phyloP scores from a whole-genome alignment of 1,140 invertebrate genomes.

The Gyrodactylus salaris region DNA sequence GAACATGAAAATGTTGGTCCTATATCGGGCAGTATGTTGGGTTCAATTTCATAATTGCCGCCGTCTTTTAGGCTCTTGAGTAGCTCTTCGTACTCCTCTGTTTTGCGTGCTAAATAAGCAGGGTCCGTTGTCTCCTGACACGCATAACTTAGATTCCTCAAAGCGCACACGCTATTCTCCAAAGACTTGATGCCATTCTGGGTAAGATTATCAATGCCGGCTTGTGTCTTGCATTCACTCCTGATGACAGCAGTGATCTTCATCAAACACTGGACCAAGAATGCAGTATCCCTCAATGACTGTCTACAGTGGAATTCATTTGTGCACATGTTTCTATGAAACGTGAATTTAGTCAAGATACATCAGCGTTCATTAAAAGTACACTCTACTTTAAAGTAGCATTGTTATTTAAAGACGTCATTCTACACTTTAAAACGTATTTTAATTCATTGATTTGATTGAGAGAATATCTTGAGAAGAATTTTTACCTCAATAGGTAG shows the following conservation, averaged over 20 bases:
- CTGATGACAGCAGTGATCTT: not conserved
- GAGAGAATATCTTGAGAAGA: too few species aligned
- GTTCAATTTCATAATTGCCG: not conserved
- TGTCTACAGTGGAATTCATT: not conserved
- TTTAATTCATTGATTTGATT: too few species aligned
- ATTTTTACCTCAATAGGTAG: too few species aligned
- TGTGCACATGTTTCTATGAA: not conserved
- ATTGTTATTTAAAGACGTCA: too few species aligned
- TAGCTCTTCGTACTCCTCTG: not conserved
- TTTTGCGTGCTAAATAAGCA: not conserved
- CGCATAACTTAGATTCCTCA: not conserved
- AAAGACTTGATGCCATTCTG: not conserved
- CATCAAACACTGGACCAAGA: not conserved
- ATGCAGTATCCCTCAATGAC: not conserved
- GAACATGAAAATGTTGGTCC: not conserved
- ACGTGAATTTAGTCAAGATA: too few species aligned
- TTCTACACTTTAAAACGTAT: too few species aligned
- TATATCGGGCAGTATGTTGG: not conserved
- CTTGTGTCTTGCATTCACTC: not conserved
- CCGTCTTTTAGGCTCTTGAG: not conserved
- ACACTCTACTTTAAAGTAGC: too few species aligned
- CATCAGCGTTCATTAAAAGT: too few species aligned
- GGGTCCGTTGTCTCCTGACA: not conserved
- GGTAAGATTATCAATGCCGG: not conserved
- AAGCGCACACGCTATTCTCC: not conserved